Base-by-base conservation (phyloP, 2,797 vertebrate species). In the Microctenopoma stevenorrisi region DNA sequence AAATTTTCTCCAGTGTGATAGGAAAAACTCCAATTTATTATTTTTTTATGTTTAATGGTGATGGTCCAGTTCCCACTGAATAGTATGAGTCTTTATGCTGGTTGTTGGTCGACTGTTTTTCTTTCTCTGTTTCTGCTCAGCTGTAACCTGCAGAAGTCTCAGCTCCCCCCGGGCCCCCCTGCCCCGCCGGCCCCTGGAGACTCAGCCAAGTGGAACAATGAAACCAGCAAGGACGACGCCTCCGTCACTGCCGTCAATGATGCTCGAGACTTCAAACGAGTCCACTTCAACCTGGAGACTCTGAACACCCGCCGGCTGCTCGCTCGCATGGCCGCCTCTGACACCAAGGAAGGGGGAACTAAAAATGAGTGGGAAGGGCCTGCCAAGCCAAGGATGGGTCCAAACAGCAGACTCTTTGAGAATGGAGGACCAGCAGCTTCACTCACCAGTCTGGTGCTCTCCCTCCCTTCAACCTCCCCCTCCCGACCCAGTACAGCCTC, bases 231-330 rank as follows among this genome's bases (percentile, higher is more conserved):
- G 5, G 86, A 72, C 10, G 26, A 50, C 6, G 9, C 51, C 0
- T 48, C 49, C 1, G 72, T 78, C 0, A 9, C 64, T 4, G 61
- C 81, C 15, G 4, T 71, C 7, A 92, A 85, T 14, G 93, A 94
- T 0, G 49, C 65, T 62, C 55, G 66, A 26, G 82, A 90, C 76
- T 94, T 94, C 86, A 94, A 89, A 51, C 88, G 82, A 0, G 94
- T 95, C 47, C 93, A 93, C 52, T 96, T 96, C 80, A 93, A 94
- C 57, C 84, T 94, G 30, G 94, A 94, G 83, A 94, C 93, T 3
- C 90, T 94, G 48, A 94, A 94, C 71, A 93, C 89, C 0, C 87
- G 92, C 8, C 85, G 89, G 9, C 90, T 94, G 48, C 90, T 94
- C 0, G 87, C 91, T 5, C 80, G 88, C 0, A 81, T 72, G 0